phyloP scores from a whole-genome alignment of 2,888 invertebrate species.

The Apoderus coryli region DNA sequence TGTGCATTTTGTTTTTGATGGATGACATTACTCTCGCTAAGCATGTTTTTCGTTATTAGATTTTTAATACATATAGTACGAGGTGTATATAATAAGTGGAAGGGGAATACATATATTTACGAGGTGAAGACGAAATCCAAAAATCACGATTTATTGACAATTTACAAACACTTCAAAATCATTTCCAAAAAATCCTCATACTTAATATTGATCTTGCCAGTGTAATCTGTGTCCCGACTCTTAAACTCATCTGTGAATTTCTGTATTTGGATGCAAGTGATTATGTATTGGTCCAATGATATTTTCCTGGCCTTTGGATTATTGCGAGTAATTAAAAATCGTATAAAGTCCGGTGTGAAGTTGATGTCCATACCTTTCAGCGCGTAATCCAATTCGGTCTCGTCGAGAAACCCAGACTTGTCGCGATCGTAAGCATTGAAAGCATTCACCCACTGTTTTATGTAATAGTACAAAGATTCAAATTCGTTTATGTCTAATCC shows the following conservation, averaged over 20 bases:
- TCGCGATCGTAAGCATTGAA: slow-evolving; percentile 26
- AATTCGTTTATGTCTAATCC: slow-evolving; percentile 28
- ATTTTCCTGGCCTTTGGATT: slow-evolving; percentile 25
- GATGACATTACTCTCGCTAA: too few species aligned
- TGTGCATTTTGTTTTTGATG: too few species aligned
- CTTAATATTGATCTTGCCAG: slow-evolving; percentile 26
- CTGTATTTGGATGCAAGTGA: slow-evolving; percentile 32
- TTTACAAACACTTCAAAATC: slow-evolving; percentile 24
- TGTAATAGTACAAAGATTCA: slow-evolving; percentile 27
- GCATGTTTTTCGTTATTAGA: too few species aligned
- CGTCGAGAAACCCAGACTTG: slow-evolving; percentile 24
- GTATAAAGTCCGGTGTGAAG: slow-evolving; percentile 25
- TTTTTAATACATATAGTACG: too few species aligned
- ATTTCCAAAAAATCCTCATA: slow-evolving; percentile 30
- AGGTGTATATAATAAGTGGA: too few species aligned
- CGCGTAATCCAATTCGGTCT: slow-evolving; percentile 24
- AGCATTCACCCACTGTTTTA: slow-evolving; percentile 28
- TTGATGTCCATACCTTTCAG: slow-evolving; percentile 26
- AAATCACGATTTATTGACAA: too few species aligned
- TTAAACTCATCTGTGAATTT: slow-evolving; percentile 30
- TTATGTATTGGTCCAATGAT: slow-evolving; percentile 28
- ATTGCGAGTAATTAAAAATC: slow-evolving; percentile 24
- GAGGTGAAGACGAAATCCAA: too few species aligned
- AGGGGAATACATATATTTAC: too few species aligned
- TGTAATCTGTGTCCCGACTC: slow-evolving; percentile 24